Percentiles rank a stretch among this genome's conserved stretches.
Evolutionary conservation across 2,113 vertebrate genomes (phyloP).

Genomic region (Poeciliopsis prolifica): DNA sequence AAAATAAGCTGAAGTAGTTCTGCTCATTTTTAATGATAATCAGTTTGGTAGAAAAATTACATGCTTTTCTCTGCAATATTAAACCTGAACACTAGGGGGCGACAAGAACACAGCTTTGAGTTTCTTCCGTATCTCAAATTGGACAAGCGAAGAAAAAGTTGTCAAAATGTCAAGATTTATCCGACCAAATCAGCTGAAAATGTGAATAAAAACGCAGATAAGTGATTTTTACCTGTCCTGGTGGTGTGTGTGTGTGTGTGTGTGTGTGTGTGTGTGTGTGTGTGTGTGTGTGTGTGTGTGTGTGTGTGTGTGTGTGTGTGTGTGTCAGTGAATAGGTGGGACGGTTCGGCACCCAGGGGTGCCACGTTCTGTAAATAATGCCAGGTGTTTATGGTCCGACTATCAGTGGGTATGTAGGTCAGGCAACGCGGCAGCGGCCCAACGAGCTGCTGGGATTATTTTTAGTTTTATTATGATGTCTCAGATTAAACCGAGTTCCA

Average conservation of each 20-base stretch:
- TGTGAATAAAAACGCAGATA: neutral
- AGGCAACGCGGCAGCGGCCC: conserved; percentile 7
- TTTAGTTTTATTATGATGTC: conserved; percentile 58
- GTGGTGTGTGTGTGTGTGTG: neutral
- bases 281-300: too few species aligned
- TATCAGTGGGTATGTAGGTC: conserved; percentile 55
- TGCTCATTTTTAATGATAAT: neutral
- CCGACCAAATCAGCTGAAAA: neutral
- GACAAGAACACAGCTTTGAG: neutral
- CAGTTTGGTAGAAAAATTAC: neutral
- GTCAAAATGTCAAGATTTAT: neutral
- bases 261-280: too few species aligned
- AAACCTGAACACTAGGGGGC: conserved; percentile 38
- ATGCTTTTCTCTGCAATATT: neutral
- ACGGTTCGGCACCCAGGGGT: conserved; percentile 27
- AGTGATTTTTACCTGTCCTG: neutral
- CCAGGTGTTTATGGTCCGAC: conserved; percentile 44
- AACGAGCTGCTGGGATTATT: conserved; percentile 30
- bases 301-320: neutral
- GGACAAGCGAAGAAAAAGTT: neutral
- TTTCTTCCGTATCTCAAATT: neutral
- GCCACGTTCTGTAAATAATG: conserved; percentile 46
- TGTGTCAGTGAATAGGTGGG: conserved; percentile 26
- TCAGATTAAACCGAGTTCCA: conserved; percentile 35
- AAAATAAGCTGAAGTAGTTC: too few species aligned